These are phyloP conservation scores for Nothobranchius furzeri DNA, from an alignment of 2,113 vertebrate genomes.

Conservation along the genomic window DNA sequence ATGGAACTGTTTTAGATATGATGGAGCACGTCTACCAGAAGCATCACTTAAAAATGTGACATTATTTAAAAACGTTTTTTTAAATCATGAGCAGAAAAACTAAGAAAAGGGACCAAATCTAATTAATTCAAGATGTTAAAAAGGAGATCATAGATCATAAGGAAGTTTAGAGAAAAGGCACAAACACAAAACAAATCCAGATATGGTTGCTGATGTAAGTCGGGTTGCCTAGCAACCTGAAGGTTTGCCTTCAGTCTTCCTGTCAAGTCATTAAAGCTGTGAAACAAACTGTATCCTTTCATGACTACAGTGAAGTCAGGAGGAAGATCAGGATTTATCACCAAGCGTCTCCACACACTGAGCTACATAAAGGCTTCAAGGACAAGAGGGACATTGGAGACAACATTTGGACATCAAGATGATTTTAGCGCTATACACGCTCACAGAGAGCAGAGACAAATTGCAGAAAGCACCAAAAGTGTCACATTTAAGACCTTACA, in stretches of 20 bases:
- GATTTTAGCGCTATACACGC: not conserved
- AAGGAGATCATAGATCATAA: not conserved
- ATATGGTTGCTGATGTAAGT: slow-evolving; percentile 35
- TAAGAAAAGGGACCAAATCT: not conserved
- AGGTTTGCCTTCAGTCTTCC: slow-evolving; percentile 54
- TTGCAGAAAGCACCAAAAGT: no score
- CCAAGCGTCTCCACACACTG: slow-evolving; percentile 1
- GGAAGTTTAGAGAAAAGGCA: slow-evolving; percentile 25
- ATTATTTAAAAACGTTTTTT: not conserved
- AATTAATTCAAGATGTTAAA: slow-evolving; percentile 1
- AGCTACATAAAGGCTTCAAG: not conserved
- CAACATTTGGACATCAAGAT: not conserved
- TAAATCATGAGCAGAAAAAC: not conserved
- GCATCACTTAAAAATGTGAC: not conserved
- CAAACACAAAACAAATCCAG: slow-evolving; percentile 39
- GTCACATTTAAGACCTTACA: no score
- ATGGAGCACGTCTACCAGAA: no score
- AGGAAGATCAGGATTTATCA: slow-evolving; percentile 19
- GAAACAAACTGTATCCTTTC: slow-evolving; percentile 56
- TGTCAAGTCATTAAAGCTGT: slow-evolving; percentile 51
- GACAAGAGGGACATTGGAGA: not conserved
- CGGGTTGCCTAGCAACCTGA: slow-evolving; percentile 63
- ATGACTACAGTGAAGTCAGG: slow-evolving; percentile 31
- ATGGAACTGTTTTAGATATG: no score
- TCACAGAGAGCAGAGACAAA: no score